phyloP scores from a whole-genome alignment of 1,140 invertebrate species.

The Bombus affinis region DNA sequence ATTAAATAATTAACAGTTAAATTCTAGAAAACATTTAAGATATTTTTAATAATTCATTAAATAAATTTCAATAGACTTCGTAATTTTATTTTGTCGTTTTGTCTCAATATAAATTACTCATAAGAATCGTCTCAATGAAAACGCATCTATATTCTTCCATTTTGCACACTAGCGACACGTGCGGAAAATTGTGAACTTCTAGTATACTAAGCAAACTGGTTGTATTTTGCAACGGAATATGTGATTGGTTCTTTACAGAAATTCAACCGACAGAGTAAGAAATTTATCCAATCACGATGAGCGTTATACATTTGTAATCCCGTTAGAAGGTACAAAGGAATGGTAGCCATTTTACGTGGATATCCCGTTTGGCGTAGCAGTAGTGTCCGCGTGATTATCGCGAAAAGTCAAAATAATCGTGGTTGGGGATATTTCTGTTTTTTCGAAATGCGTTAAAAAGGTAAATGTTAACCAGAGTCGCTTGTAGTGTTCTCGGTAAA shows the following conservation, averaged over 20 bases:
- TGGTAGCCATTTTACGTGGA: slow-evolving; percentile 62
- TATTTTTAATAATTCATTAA: background rate
- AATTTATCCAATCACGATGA: slow-evolving; percentile 30
- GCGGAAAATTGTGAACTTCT: slow-evolving; percentile 8
- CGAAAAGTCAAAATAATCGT: slow-evolving; percentile 53
- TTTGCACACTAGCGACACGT: slow-evolving; percentile 24
- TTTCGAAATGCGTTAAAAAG: slow-evolving; percentile 62
- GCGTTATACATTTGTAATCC: slow-evolving; percentile 23
- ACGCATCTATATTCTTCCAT: slow-evolving; percentile 1
- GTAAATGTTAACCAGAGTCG: slow-evolving; percentile 54
- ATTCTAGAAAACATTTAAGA: background rate
- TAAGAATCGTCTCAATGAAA: slow-evolving; percentile 20
- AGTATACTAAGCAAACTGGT: slow-evolving; percentile 4
- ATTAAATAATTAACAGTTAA: background rate
- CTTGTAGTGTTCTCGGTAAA: slow-evolving; percentile 4
- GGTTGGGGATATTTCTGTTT: slow-evolving; percentile 38
- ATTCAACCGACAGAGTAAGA: slow-evolving; percentile 30
- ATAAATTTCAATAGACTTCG: background rate
- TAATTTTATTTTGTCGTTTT: slow-evolving; percentile 1
- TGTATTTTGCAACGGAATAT: background rate
- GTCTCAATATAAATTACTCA: background rate
- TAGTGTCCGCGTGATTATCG: slow-evolving; percentile 55
- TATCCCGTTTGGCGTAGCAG: slow-evolving; percentile 56
- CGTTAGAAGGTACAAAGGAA: slow-evolving; percentile 62
- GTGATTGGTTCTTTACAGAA: slow-evolving; percentile 23